Conservation (phyloP, 2,797 vertebrate genomes). For the Smutsia temminckii region DNA sequence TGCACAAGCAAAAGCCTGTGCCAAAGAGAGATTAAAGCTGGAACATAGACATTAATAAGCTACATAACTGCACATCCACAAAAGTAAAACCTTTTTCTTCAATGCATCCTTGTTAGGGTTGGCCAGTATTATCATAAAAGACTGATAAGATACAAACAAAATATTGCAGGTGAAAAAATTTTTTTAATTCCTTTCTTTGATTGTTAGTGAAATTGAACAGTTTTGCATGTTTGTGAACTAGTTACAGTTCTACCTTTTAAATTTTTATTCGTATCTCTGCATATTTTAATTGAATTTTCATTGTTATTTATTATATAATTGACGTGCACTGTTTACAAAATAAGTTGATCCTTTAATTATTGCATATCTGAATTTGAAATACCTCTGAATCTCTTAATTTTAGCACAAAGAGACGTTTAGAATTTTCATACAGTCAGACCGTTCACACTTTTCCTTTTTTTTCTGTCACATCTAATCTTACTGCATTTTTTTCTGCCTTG, state of each 20-base stretch:
- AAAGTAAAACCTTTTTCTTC: not conserved
- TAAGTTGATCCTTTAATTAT: not conserved
- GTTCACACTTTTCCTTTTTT: not conserved
- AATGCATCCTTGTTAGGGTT: not conserved
- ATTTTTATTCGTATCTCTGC: not conserved
- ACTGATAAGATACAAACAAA: not conserved
- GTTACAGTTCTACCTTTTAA: not conserved
- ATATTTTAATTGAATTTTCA: not conserved
- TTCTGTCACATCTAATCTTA: not conserved
- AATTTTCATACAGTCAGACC: not conserved
- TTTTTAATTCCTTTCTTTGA: not conserved
- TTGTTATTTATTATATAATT: not conserved
- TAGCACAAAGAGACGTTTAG: not conserved
- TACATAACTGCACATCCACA: not conserved
- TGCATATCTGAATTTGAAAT: conserved; percentile 17
- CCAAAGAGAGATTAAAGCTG: not conserved
- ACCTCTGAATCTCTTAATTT: not conserved
- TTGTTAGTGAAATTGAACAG: not conserved
- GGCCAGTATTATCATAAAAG: not conserved
- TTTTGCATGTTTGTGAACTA: not conserved
- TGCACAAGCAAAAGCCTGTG: not conserved
- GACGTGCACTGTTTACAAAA: not conserved
- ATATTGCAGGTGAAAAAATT: not conserved
- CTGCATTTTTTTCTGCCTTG: not conserved
- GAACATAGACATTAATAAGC: not conserved